Base-by-base conservation (phyloP, 1,140 invertebrate species). In the Drosophila kepulauana region DNA sequence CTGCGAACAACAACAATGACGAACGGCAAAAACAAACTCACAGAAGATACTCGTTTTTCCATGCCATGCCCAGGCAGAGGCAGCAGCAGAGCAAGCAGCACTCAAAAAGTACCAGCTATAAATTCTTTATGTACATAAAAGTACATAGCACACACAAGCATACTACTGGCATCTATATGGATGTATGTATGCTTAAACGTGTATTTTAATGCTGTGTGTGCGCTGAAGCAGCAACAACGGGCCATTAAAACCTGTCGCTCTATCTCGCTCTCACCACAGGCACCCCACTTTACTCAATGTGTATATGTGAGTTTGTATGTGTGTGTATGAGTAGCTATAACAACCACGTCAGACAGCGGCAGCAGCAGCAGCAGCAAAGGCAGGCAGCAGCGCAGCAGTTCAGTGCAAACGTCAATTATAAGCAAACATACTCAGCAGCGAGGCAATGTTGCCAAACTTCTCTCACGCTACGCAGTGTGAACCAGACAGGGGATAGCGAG, bases 341-440 rank as follows among this genome's bases (percentile, higher is more conserved):
- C 74, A 79, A 88, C 84, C 84, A 88, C 85, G 80, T 87, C 84
- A 87, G 84, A 87, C 82, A 76, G 79, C 67, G 35, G 64, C 62
- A 35, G 68, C 59, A 46, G 49, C 54, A 46, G 49, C 54, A 43
- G 61, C 52, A 56, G 30, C 30, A 33, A 33, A 33, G 30, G 30
- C 30, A 33, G 30, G 30, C 35, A 38, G 62, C 74, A 74, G 58
- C 58, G 59, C 64, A 63, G 54, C 72, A 75, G 66, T 73, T 82
- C 78, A 85, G 81, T 85, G 82, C 85, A 88, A 89, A 88, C 84
- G 84, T 88, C 84, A 88, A 88, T 88, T 88, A 88, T 88, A 88
- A 88, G 82, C 84, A 87, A 87, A 87, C 82, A 82, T 43, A 68
- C 56, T 52, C 10, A 43, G 41, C 15, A 5, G 62, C n/a, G 59